These are phyloP conservation scores for Parambassis ranga DNA, from an alignment of 2,797 vertebrate species.

Conservation along the genomic window DNA sequence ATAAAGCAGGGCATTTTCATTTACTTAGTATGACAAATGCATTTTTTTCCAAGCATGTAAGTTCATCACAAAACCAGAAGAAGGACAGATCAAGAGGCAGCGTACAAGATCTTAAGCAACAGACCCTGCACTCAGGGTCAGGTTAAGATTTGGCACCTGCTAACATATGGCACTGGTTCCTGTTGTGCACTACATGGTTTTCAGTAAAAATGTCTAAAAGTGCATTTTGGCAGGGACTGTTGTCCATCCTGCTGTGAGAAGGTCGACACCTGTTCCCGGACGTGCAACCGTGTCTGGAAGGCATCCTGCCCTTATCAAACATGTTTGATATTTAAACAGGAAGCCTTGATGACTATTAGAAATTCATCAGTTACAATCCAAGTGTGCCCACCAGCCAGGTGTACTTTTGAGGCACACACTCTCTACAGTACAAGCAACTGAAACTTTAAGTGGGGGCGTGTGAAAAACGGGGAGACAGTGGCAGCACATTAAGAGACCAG, in stretches of 20 bases:
- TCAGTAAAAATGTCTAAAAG: slow-evolving; percentile 26
- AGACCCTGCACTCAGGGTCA: background rate
- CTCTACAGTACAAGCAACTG: background rate
- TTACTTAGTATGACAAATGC: too few species aligned
- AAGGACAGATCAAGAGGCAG: background rate
- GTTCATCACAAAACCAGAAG: background rate
- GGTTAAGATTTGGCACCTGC: background rate
- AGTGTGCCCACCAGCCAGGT: background rate
- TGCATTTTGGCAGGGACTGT: slow-evolving; percentile 18
- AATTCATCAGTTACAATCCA: background rate
- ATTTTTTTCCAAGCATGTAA: too few species aligned
- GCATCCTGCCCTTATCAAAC: slow-evolving; percentile 30
- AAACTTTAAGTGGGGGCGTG: background rate
- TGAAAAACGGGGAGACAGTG: background rate
- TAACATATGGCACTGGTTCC: slow-evolving; percentile 27
- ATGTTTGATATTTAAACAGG: slow-evolving; percentile 12
- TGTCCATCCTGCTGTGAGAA: slow-evolving; percentile 23
- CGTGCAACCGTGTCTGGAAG: slow-evolving; percentile 4
- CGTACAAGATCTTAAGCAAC: background rate
- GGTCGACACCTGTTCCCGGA: slow-evolving; percentile 17
- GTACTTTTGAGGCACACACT: background rate
- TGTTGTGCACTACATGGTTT: slow-evolving; percentile 10
- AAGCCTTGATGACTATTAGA: background rate
- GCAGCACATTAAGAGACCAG: background rate
- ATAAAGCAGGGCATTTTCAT: background rate